Base-by-base conservation (phyloP, 2,888 invertebrate genomes). In the Lepas anatifera region DNA sequence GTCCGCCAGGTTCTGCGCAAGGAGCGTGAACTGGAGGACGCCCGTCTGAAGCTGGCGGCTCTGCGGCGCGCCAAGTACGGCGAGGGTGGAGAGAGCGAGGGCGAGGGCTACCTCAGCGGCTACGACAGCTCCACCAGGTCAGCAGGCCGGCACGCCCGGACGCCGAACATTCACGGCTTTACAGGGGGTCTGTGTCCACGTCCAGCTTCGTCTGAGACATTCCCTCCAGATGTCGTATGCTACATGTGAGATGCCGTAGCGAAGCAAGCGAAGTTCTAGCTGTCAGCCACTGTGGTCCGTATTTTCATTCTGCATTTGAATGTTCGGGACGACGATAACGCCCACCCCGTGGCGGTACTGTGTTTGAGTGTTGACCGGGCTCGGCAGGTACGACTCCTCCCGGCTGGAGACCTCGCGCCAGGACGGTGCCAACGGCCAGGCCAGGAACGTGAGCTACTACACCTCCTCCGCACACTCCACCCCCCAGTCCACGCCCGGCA, bases 31-130 rank as follows among this genome's bases (percentile, higher is more conserved):
- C 81, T 99, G 70, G 92, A 93, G 75, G 93, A 93, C 77, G 99
- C 99, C 0, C 85, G 97, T 68, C 89, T 90, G 48, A 87, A 92
- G 70, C 84, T 99, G 70, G 92, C 92, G 1, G 91, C 91, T 64
- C 93, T 99, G 77, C 85, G 96, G 11, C 93, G 95, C 77, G 95
- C 95, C 43, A 93, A 95, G 78, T 96, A 97, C 80, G 89, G 78
- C 39, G 86, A 73, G 71, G 72, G 71, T 43, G 72, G 74, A 58
- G 74, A 76, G 52, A 75, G 76, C 63, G 77, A 78, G 69, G 74
- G 74, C 11, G 78, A 77, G 69, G 77, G 76, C 11, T 77, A 77
- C 73, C 76, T 75, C 46, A 76, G 76, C 69, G 77, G 77, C 74
- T 87, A 87, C 76, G 87, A 87, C 76, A 87, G 86, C 69, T 87